Evolutionary conservation across 2,797 vertebrate genomes (phyloP).

Genomic region (Cygnus olor): DNA sequence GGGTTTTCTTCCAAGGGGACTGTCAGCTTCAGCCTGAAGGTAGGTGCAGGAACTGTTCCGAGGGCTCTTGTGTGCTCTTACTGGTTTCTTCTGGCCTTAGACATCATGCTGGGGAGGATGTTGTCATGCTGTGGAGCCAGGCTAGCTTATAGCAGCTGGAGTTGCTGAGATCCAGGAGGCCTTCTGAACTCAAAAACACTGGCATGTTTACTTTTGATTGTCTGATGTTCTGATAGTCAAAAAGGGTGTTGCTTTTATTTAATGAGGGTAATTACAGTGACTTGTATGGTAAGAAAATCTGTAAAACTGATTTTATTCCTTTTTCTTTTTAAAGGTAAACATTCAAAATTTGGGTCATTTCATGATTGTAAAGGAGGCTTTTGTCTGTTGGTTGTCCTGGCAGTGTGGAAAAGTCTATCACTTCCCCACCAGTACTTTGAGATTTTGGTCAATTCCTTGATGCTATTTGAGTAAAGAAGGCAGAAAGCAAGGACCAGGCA

Average conservation of each 20-base stretch:
- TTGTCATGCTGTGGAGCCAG: background rate
- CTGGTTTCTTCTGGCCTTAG: background rate
- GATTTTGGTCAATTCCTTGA: background rate
- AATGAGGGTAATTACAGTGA: background rate
- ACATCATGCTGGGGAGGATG: too few relatives aligned
- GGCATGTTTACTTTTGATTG: background rate
- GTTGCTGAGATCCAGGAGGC: background rate
- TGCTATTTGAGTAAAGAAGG: background rate
- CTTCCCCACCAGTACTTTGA: background rate
- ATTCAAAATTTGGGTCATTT: background rate
- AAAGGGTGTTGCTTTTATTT: background rate
- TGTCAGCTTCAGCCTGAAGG: background rate
- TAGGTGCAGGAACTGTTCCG: background rate
- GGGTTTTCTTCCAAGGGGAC: background rate
- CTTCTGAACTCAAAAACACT: background rate
- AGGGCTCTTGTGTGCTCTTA: accelerated
- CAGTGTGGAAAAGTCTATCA: background rate
- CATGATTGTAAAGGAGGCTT: background rate
- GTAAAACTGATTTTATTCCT: background rate
- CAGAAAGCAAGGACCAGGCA: background rate
- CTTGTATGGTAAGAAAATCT: background rate
- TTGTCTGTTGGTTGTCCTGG: background rate
- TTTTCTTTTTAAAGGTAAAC: background rate
- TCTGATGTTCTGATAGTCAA: background rate
- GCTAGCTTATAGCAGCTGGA: background rate